These are phyloP conservation scores for Myiopsitta monachus DNA, from an alignment of 2,113 vertebrate species.

Conservation along the genomic window DNA sequence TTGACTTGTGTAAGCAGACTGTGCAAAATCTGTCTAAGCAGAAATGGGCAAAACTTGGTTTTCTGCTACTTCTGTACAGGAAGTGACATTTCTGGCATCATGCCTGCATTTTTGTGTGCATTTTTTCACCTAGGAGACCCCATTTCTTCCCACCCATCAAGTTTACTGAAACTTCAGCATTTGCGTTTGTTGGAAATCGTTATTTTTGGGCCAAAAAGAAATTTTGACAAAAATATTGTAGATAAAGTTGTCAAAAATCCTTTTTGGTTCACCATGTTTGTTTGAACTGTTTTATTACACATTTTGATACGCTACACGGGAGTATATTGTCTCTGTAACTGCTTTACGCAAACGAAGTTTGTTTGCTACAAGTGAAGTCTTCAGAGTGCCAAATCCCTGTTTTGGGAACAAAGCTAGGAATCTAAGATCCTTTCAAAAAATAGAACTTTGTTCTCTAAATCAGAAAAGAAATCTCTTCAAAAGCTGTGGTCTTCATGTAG, in stretches of 20 bases:
- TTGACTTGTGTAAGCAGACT: slow-evolving; percentile 12
- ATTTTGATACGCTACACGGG: not conserved
- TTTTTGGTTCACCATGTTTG: not conserved
- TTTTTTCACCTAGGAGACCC: slow-evolving; percentile 50
- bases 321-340: not conserved
- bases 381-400: not conserved
- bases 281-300: not conserved
- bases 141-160: not conserved
- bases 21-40: slow-evolving; percentile 17
- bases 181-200: not conserved
- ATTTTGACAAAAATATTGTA: not conserved
- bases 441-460: not conserved
- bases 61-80: slow-evolving; percentile 3
- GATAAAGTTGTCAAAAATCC: not conserved
- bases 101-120: not conserved
- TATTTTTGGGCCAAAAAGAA: not conserved
- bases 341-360: not conserved
- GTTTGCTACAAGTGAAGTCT: not conserved
- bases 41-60: slow-evolving; percentile 25
- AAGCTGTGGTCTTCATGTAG: not conserved
- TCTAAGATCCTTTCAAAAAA: not conserved
- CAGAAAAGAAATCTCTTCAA: not conserved
- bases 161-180: slow-evolving; percentile 11
- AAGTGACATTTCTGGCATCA: not conserved
- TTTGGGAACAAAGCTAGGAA: not conserved